Percentiles rank a stretch among this genome's conserved stretches.
These are phyloP conservation scores for Ciconia stormi DNA, from an alignment of 2,113 vertebrate genomes.

Conservation along the genomic window DNA sequence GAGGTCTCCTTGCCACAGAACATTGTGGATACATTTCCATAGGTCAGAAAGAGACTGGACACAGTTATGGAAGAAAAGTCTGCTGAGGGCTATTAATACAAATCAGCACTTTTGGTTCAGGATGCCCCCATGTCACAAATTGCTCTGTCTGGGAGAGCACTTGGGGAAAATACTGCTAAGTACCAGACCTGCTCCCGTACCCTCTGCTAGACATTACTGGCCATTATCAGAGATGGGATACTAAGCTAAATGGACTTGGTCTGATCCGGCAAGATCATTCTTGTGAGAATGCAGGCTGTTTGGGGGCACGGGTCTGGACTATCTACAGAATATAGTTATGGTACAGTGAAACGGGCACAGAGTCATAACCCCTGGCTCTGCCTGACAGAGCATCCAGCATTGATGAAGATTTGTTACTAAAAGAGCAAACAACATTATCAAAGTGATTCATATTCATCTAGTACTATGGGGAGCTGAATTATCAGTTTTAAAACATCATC, in stretches of 20 bases:
- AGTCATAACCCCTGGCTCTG: not conserved
- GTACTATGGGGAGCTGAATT: not conserved
- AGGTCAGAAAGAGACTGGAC: not conserved
- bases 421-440: not conserved
- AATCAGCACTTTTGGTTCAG: not conserved
- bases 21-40: not conserved
- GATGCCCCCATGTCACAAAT: not conserved
- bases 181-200: not conserved
- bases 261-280: not conserved
- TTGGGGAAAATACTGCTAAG: not conserved
- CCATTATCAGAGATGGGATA: not conserved
- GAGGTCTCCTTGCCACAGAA: not conserved
- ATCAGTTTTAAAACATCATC: not conserved
- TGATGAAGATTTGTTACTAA: not conserved
- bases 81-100: not conserved
- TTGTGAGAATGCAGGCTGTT: not conserved
- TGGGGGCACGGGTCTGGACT: accelerated
- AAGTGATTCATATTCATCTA: not conserved
- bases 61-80: not conserved
- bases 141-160: not conserved
- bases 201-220: not conserved
- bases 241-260: not conserved
- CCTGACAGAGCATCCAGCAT: not conserved
- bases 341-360: not conserved
- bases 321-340: accelerated